phyloP scores from a whole-genome alignment of 2,888 invertebrate genomes.

The Ectropis crepuscularia region DNA sequence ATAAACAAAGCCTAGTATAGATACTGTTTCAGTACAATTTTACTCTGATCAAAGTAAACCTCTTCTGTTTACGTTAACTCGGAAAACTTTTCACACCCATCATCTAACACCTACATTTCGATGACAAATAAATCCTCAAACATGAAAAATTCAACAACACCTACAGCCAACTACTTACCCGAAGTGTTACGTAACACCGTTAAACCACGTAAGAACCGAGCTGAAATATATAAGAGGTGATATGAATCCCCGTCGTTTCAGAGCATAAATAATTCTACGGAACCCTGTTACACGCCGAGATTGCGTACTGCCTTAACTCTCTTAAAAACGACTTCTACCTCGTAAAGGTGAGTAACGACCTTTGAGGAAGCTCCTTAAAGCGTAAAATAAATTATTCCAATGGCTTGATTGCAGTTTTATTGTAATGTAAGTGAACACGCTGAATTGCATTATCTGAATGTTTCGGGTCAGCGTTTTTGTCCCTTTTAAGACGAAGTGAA shows the following conservation, averaged over 20 bases:
- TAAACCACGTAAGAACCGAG: slow-evolving; percentile 34
- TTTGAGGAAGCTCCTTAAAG: slow-evolving; percentile 50
- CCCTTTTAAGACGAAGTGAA: neutral
- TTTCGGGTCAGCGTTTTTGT: neutral
- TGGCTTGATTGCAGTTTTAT: slow-evolving; percentile 60
- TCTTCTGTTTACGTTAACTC: neutral
- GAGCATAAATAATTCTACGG: slow-evolving; percentile 63
- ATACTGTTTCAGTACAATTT: too few species aligned
- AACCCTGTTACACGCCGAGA: slow-evolving; percentile 65
- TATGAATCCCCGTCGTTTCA: slow-evolving; percentile 52
- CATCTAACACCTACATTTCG: slow-evolving; percentile 3
- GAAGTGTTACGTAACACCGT: slow-evolving; percentile 24
- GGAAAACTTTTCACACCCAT: slow-evolving; percentile 1
- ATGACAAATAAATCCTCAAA: slow-evolving; percentile 13
- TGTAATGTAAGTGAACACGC: slow-evolving; percentile 40
- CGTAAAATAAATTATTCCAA: slow-evolving; percentile 67
- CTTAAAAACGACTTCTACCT: slow-evolving; percentile 72
- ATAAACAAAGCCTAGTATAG: too few species aligned
- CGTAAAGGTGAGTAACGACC: slow-evolving; percentile 74
- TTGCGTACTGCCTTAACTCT: slow-evolving; percentile 73
- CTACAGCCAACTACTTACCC: slow-evolving; percentile 25
- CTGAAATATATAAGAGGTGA: slow-evolving; percentile 46
- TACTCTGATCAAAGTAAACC: neutral
- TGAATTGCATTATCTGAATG: slow-evolving; percentile 29
- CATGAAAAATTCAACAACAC: slow-evolving; percentile 22